phyloP scores from a whole-genome alignment of 1,140 invertebrate species.

The Cydia splendana region DNA sequence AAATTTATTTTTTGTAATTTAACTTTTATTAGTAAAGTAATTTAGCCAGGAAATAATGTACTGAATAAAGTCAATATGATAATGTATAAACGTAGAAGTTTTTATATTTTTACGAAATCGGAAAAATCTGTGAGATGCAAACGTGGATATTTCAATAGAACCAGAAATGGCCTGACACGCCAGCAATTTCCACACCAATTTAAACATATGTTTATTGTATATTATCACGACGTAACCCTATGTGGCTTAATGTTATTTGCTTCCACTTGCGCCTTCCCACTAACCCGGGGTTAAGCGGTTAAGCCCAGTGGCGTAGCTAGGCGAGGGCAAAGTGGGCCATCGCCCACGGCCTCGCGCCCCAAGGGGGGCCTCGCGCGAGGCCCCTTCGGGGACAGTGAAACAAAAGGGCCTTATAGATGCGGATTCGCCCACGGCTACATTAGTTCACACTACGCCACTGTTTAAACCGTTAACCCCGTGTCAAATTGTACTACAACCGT shows the following conservation, averaged over 20 bases:
- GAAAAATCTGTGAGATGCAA: not conserved
- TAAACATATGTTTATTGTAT: not conserved
- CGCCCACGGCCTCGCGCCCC: no score
- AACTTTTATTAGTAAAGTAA: not conserved
- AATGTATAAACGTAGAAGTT: conserved; percentile 31
- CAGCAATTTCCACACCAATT: not conserved
- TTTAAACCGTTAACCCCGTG: no score
- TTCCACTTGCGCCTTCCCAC: not conserved
- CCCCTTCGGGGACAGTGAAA: no score
- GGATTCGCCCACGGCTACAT: no score
- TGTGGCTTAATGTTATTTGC: conserved; percentile 7
- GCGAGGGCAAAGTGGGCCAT: no score
- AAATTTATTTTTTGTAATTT: not conserved
- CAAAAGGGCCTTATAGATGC: no score
- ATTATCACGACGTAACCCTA: not conserved
- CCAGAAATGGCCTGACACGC: not conserved
- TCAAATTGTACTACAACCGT: no score
- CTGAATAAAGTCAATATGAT: conserved; percentile 21
- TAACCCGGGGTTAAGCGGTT: no score
- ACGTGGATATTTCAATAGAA: not conserved
- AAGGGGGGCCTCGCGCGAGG: no score
- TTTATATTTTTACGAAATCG: conserved; percentile 24
- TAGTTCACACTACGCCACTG: no score
- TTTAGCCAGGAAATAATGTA: not conserved
- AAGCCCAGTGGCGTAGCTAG: no score